Base-by-base conservation (phyloP, 2,888 invertebrate species). In the Magallana nippona region DNA sequence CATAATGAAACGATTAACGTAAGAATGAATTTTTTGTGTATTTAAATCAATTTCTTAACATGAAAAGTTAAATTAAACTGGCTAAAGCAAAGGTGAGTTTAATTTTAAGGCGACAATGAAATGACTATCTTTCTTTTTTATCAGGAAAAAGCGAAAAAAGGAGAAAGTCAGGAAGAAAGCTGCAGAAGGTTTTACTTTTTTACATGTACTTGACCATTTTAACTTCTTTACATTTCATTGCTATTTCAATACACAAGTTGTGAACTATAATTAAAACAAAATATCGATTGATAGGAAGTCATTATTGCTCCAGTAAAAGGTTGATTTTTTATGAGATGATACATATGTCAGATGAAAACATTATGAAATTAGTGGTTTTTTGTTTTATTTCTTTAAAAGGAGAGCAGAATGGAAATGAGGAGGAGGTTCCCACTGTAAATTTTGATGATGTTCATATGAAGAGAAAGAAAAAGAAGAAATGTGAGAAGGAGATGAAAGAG, bases 91-190 rank as follows among this genome's bases (percentile, higher is more conserved):
- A 8, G 44, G 8, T 44, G 44, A 44, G 5, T 44, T 44, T 44
- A 2, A 27, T 27, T 27, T 44, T 44, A 44, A 44, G 44, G 8
- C 44, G 0, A 44, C 44, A 44, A 44, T 44, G 5, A 44, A 44
- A 0, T 44, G 44, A 44, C 44, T 11, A 32, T 17, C 44, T 78
- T 2, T 19, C 15, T n/a, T 27, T 56, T 22, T 44, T 60, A 58
- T 19, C 79, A 60, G 58, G 62, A 55, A 79, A 57, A 83, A 82
- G 82, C 83, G 84, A 55, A 86, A 86, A 78, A 86, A 82, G 71
- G 83, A 82, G 62, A 86, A 82, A 63, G 1, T 60, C 27, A 82
- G 79, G 82, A 17, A 78, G 27, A 44, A 55, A 32, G 17, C 55
- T 19, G 8, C 22, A 5, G 57, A 10, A 17, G 60, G 62, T 78